Evolutionary conservation across 2,113 vertebrate species (phyloP).

Genomic region (Callorhinus ursinus): DNA sequence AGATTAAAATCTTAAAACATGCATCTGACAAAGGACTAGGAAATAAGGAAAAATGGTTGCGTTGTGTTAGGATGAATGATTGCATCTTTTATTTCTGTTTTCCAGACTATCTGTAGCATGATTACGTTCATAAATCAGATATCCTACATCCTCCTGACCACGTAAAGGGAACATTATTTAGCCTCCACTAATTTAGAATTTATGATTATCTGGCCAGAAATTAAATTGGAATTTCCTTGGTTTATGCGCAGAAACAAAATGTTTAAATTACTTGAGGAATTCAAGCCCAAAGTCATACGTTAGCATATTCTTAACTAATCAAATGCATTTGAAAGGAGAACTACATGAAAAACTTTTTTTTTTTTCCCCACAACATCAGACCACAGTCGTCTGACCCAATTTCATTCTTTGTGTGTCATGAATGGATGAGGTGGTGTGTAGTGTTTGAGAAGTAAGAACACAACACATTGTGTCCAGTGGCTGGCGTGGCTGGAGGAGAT

Average conservation of each 20-base stretch:
- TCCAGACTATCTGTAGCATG: neutral
- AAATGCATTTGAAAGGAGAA: neutral
- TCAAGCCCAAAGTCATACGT: neutral
- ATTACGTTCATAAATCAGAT: neutral
- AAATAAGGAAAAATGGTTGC: neutral
- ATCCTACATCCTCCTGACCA: neutral
- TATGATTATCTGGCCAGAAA: neutral
- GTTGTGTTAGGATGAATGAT: neutral
- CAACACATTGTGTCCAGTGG: accelerated
- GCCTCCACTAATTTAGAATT: neutral
- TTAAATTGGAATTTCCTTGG: conserved; percentile 1
- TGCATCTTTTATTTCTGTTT: neutral
- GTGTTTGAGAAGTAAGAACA: neutral
- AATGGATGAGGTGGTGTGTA: neutral
- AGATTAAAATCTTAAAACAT: neutral
- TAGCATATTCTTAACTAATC: neutral
- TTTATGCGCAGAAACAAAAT: neutral
- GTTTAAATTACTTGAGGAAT: neutral
- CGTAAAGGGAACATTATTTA: neutral
- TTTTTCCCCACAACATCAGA: neutral
- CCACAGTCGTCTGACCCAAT: neutral
- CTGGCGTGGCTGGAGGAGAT: neutral
- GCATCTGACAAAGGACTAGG: neutral
- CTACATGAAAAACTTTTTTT: neutral
- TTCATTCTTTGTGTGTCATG: neutral